Conservation (phyloP, 2,888 invertebrate genomes). For the Holacanthella duospinosa region DNA sequence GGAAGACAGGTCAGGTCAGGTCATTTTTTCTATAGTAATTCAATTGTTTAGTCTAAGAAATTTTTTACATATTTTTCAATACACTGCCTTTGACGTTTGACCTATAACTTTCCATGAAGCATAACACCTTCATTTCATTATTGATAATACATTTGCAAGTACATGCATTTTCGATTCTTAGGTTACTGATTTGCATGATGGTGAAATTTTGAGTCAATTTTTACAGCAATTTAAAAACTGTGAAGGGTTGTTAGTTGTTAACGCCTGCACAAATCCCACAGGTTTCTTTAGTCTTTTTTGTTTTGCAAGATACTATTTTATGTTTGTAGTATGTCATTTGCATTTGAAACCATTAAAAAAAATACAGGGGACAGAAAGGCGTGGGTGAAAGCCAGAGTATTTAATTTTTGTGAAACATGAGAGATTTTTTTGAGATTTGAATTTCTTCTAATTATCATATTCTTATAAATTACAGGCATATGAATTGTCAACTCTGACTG, state of each 20-base stretch:
- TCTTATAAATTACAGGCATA: slow-evolving; percentile 66
- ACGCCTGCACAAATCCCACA: not conserved
- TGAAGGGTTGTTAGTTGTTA: not conserved
- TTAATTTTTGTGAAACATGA: not conserved
- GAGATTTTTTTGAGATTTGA: not conserved
- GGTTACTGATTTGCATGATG: not conserved
- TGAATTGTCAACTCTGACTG: slow-evolving; percentile 95
- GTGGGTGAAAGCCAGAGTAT: slow-evolving; percentile 1
- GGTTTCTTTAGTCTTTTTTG: not conserved
- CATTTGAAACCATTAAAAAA: not conserved
- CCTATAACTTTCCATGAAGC: not conserved
- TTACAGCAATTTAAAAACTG: no score
- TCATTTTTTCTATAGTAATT: no score
- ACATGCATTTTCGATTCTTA: not conserved
- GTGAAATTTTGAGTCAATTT: no score
- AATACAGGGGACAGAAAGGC: not conserved
- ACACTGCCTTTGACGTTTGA: no score
- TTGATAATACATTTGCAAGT: not conserved
- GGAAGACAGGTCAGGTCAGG: no score
- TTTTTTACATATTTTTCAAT: no score
- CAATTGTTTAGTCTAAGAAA: no score
- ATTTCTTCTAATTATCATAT: not conserved
- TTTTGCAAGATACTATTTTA: not conserved
- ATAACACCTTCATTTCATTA: not conserved
- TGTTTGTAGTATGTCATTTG: not conserved